Conservation (phyloP, 2,113 vertebrate genomes). For the Oreochromis spilurus region DNA sequence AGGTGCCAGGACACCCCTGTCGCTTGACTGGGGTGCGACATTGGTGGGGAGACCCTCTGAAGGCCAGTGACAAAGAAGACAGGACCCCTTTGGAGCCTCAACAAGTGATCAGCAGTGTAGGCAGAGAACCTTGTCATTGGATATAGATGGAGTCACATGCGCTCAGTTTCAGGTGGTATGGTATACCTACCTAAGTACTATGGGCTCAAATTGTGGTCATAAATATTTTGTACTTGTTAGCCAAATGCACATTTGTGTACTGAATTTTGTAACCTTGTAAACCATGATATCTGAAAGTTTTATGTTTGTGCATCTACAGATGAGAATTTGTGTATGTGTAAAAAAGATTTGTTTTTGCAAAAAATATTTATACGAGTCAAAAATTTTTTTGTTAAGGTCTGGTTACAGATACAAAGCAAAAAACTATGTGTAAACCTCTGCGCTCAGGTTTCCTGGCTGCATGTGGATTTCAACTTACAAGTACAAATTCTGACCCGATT, state of each 20-base stretch:
- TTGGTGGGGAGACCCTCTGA: background rate
- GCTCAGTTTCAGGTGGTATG: background rate
- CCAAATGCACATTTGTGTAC: too few species aligned
- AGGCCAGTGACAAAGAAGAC: background rate
- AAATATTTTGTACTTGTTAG: too few species aligned
- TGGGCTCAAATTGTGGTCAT: too few species aligned
- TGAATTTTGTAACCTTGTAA: too few species aligned
- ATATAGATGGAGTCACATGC: background rate
- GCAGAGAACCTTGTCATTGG: background rate
- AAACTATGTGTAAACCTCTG: background rate
- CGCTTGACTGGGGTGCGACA: background rate
- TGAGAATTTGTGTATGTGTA: background rate
- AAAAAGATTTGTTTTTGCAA: background rate
- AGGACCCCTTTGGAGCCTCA: background rate
- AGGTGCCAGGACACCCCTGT: background rate
- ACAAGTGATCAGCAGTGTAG: background rate
- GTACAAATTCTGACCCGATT: background rate
- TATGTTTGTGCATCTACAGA: background rate
- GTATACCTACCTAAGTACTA: background rate
- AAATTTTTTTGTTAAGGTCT: background rate
- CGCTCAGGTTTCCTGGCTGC: background rate
- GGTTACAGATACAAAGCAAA: background rate
- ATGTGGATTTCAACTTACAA: background rate
- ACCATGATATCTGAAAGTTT: background rate
- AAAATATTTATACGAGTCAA: background rate